phyloP scores from a whole-genome alignment of 1,140 invertebrate species.

The Latrodectus geometricus region DNA sequence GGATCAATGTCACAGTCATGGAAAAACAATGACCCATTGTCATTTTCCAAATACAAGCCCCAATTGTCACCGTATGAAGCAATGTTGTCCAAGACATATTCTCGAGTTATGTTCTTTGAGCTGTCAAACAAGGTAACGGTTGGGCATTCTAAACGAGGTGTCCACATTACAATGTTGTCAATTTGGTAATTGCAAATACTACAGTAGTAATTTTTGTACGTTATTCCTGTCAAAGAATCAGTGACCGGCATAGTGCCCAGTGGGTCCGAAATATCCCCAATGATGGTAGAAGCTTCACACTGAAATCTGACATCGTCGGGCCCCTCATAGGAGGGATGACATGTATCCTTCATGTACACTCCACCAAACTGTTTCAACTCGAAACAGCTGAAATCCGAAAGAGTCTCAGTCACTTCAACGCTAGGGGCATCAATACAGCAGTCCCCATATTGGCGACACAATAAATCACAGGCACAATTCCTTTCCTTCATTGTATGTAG shows the following conservation, averaged over 20 bases:
- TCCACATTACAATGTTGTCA: conserved; percentile 45
- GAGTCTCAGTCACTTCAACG: conserved; percentile 63
- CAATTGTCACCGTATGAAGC: conserved; percentile 7
- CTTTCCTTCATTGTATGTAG: conserved; percentile 63
- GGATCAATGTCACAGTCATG: conserved; percentile 50
- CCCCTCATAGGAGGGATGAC: conserved; percentile 68
- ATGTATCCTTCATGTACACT: conserved; percentile 71
- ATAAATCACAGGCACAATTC: conserved; percentile 72
- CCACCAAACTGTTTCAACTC: conserved; percentile 69
- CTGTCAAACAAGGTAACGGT: conserved; percentile 12
- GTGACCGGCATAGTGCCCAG: conserved; percentile 70
- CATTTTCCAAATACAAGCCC: conserved; percentile 36
- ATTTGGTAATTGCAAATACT: conserved; percentile 72
- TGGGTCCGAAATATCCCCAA: conserved; percentile 66
- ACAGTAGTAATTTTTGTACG: conserved; percentile 74
- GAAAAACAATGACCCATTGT: conserved; percentile 31
- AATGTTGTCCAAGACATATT: conserved; percentile 47
- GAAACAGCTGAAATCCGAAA: conserved; percentile 68
- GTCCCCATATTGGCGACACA: conserved; percentile 71
- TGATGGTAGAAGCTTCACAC: conserved; percentile 64
- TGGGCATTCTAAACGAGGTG: conserved; percentile 38
- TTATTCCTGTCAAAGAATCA: conserved; percentile 68
- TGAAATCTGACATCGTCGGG: conserved; percentile 63
- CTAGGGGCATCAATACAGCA: conserved; percentile 71
- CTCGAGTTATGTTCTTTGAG: conserved; percentile 32